These are phyloP conservation scores for Aphelenchoides bicaudatus DNA, from an alignment of 2,888 invertebrate genomes.

Conservation along the genomic window DNA sequence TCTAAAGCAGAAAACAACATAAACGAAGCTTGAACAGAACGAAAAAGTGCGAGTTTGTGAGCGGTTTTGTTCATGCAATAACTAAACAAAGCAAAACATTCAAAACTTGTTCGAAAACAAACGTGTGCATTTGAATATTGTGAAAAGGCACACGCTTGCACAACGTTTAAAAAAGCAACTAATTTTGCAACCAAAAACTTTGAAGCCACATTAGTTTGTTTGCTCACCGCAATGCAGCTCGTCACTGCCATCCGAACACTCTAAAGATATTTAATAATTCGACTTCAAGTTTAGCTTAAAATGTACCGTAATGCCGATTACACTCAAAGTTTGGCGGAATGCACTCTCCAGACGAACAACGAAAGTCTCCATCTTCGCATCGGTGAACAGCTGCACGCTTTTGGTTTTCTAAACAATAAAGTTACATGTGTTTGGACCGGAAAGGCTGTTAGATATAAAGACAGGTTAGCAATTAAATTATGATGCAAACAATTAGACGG, in stretches of 20 bases:
- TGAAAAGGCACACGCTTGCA: neutral
- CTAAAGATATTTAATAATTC: too few species aligned
- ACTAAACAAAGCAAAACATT: slow-evolving; percentile 2
- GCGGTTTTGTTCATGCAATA: too few species aligned
- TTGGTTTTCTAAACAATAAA: slow-evolving; percentile 51
- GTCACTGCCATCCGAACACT: slow-evolving; percentile 57
- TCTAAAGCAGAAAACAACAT: slow-evolving; percentile 21
- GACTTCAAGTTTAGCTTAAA: too few species aligned
- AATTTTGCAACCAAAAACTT: slow-evolving; percentile 1
- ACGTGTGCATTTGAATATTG: too few species aligned
- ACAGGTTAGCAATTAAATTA: neutral
- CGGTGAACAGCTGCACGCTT: slow-evolving; percentile 43
- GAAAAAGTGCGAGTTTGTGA: too few species aligned
- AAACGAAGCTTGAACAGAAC: neutral
- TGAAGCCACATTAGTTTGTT: neutral
- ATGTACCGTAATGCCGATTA: slow-evolving; percentile 67
- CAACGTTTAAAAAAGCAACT: neutral
- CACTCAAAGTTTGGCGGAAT: slow-evolving; percentile 76
- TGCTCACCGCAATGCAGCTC: slow-evolving; percentile 50
- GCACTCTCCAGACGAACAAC: slow-evolving; percentile 69
- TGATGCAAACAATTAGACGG: neutral
- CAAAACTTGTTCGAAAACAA: neutral
- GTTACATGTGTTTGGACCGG: neutral
- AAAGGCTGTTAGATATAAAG: neutral
- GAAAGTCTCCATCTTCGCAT: slow-evolving; percentile 27